Percentiles rank a stretch among this genome's conserved stretches.
Evolutionary conservation across 2,888 invertebrate genomes (phyloP).

Genomic region (Megaustenia siamemsis): DNA sequence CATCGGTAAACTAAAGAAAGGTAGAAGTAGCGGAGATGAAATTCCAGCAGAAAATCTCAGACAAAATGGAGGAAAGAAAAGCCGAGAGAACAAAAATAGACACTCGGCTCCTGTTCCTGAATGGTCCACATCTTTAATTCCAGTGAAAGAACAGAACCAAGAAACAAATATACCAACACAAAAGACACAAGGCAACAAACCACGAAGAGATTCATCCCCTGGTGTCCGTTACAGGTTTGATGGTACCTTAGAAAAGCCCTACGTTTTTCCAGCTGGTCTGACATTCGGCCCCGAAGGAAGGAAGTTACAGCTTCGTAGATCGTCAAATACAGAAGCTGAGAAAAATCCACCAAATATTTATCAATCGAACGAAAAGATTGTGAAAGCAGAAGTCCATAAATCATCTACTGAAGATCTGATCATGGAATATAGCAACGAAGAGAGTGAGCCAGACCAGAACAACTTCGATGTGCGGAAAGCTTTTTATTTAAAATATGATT

Average conservation of each 20-base stretch:
- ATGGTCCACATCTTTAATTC: background rate
- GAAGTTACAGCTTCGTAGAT: conserved; percentile 26
- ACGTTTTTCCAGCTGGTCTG: conserved; percentile 46
- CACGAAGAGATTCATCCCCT: background rate
- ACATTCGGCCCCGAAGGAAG: conserved; percentile 49
- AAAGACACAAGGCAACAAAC: background rate
- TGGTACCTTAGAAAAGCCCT: conserved; percentile 49
- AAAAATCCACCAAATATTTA: background rate
- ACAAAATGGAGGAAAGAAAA: background rate
- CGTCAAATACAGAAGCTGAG: background rate
- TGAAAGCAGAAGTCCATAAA: conserved; percentile 42
- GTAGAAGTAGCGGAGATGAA: background rate
- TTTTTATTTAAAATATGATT: conserved; percentile 50
- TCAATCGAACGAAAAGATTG: background rate
- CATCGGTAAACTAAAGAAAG: background rate
- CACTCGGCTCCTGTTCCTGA: conserved; percentile 26
- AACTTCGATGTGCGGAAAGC: conserved; percentile 35
- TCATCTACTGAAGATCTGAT: background rate
- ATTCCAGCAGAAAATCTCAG: background rate
- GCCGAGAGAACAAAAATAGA: conserved; percentile 7
- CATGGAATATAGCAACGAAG: conserved; percentile 19
- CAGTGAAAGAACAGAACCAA: background rate
- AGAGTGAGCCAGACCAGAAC: background rate
- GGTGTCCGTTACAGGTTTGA: conserved; percentile 38
- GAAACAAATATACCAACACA: background rate